phyloP scores from a whole-genome alignment of 2,797 vertebrate species.

The Macropodus opercularis region DNA sequence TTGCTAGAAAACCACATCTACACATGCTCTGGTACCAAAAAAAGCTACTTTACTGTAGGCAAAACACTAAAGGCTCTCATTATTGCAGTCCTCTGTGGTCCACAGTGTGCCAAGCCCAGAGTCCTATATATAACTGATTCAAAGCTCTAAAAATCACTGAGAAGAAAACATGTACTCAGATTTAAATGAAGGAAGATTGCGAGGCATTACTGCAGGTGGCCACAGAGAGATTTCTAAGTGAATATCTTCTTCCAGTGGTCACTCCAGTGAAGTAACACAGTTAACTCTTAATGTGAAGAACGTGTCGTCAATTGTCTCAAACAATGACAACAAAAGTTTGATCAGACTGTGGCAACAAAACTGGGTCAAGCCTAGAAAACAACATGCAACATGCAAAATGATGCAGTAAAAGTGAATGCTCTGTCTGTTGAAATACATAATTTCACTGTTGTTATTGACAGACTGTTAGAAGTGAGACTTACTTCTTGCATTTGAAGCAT shows the following conservation, averaged over 20 bases:
- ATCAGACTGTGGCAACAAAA: conserved; percentile 15
- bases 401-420: neutral
- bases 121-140: conserved; percentile 50
- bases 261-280: conserved; percentile 27
- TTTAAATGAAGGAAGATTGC: conserved; percentile 3
- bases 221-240: conserved; percentile 15
- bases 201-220: conserved; percentile 1
- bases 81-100: conserved; percentile 59
- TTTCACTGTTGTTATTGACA: conserved; percentile 6
- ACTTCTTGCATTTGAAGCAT: conserved; percentile 72
- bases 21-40: conserved; percentile 26
- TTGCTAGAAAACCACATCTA: conserved; percentile 37
- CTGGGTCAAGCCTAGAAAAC: conserved; percentile 1
- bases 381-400: conserved; percentile 7
- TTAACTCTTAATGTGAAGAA: conserved; percentile 12
- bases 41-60: conserved; percentile 47
- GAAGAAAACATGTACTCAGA: conserved; percentile 17
- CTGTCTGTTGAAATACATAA: neutral
- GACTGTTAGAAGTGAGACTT: conserved; percentile 40
- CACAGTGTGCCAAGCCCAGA: conserved; percentile 54
- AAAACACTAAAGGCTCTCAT: conserved; percentile 57
- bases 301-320: conserved; percentile 29
- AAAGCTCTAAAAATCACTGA: conserved; percentile 39
- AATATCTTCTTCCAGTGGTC: neutral
- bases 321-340: conserved; percentile 32